Evolutionary conservation across 2,797 vertebrate genomes (phyloP).

Genomic region (Schizopygopsis pylzovi): DNA sequence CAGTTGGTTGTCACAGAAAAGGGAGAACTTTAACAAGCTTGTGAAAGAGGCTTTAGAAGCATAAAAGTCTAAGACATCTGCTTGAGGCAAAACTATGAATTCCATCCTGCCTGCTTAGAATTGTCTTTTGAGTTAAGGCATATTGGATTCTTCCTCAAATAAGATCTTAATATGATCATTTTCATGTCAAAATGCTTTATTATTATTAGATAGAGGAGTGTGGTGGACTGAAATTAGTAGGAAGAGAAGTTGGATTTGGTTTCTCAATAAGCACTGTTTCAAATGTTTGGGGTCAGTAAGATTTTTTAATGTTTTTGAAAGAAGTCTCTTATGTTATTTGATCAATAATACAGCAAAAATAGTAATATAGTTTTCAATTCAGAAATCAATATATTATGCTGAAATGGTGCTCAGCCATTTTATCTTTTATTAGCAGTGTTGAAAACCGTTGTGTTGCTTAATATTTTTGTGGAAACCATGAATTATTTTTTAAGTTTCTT

Average conservation of each 20-base stretch:
- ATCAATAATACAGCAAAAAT: not conserved
- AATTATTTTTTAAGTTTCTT: not conserved
- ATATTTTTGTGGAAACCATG: not conserved
- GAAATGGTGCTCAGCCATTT: not conserved
- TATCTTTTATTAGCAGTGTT: not conserved
- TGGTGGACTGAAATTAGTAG: not conserved
- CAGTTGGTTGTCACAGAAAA: conserved; percentile 19
- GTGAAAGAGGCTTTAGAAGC: conserved; percentile 10
- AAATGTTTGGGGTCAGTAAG: not conserved
- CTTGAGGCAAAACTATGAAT: conserved; percentile 27
- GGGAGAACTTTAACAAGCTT: conserved; percentile 33
- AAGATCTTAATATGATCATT: not conserved
- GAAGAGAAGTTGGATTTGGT: not conserved
- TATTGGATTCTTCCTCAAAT: not conserved
- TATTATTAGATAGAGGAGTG: not conserved
- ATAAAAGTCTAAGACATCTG: conserved; percentile 20
- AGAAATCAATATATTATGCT: not conserved
- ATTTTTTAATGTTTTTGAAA: not conserved
- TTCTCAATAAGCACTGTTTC: not conserved
- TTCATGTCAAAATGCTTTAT: not conserved
- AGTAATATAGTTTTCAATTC: not conserved
- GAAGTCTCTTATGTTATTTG: not conserved
- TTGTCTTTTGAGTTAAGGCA: conserved; percentile 4
- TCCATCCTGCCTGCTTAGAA: not conserved
- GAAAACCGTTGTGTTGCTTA: not conserved